These are phyloP conservation scores for Miniopterus natalensis DNA, from an alignment of 2,113 vertebrate species.

Conservation along the genomic window DNA sequence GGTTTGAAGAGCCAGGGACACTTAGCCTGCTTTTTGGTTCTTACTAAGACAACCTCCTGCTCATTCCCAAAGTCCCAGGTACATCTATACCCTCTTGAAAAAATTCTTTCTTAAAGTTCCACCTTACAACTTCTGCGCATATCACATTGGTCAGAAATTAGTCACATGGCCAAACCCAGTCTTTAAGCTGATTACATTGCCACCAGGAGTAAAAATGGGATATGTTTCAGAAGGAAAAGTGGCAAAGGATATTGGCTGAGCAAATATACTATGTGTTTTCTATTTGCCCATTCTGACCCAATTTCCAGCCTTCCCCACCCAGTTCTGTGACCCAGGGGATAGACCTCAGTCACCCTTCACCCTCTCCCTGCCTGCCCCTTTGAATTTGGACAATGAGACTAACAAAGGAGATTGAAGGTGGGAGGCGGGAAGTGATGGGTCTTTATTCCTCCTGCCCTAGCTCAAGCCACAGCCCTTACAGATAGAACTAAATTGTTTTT, in stretches of 20 bases:
- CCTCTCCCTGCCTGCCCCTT: neutral
- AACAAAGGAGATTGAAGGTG: neutral
- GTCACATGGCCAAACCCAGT: neutral
- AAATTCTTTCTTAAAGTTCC: neutral
- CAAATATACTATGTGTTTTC: neutral
- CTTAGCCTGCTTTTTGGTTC: no score
- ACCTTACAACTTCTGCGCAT: neutral
- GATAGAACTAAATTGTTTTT: neutral
- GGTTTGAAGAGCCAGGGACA: no score
- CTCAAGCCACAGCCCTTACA: neutral
- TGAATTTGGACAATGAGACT: neutral
- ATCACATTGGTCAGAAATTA: neutral
- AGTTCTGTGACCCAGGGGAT: neutral
- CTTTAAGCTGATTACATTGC: neutral
- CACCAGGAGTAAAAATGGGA: neutral
- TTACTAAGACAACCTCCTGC: neutral
- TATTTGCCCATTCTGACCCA: neutral
- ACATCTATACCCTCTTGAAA: neutral
- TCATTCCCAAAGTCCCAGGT: no score
- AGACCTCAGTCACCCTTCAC: neutral
- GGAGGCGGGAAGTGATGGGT: neutral
- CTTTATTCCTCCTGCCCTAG: neutral
- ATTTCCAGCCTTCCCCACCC: neutral
- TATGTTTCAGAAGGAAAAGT: neutral
- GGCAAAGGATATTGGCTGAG: neutral